Percentiles rank a stretch among this genome's conserved stretches.
phyloP scores from a whole-genome alignment of 2,888 invertebrate species.

The Cheilosia vernalis region DNA sequence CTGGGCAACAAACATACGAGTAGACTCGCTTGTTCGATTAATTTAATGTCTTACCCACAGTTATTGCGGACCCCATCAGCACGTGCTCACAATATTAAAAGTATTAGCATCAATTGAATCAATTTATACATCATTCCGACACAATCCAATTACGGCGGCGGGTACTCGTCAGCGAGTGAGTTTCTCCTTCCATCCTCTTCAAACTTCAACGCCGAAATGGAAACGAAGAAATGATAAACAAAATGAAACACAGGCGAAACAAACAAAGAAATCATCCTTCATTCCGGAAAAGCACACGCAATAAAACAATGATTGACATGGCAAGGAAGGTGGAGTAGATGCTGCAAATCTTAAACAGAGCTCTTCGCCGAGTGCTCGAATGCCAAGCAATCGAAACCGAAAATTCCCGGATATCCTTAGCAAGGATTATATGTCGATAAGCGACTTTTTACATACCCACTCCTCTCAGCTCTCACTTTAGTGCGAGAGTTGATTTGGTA shows the following conservation, averaged over 20 bases:
- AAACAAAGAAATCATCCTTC: slow-evolving; percentile 59
- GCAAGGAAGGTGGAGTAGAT: not conserved
- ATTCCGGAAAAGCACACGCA: slow-evolving; percentile 36
- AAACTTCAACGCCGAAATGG: slow-evolving; percentile 2
- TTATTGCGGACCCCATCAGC: slow-evolving; percentile 38
- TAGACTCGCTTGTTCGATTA: slow-evolving; percentile 39
- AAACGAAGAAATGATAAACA: slow-evolving; percentile 50
- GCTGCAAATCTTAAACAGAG: not conserved
- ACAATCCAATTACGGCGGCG: slow-evolving; percentile 61
- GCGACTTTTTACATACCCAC: slow-evolving; percentile 62
- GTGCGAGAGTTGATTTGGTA: slow-evolving; percentile 60
- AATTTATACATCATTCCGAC: slow-evolving; percentile 64
- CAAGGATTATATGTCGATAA: slow-evolving; percentile 65
- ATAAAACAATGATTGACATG: not conserved
- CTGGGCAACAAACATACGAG: slow-evolving; percentile 2
- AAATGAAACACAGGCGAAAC: slow-evolving; percentile 52
- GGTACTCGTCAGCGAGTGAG: slow-evolving; percentile 24
- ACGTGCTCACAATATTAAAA: slow-evolving; percentile 56
- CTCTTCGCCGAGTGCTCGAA: slow-evolving; percentile 27
- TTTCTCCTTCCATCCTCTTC: not conserved
- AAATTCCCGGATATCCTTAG: slow-evolving; percentile 55
- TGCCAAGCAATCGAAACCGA: slow-evolving; percentile 50
- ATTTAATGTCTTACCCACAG: slow-evolving; percentile 30
- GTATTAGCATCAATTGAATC: slow-evolving; percentile 62
- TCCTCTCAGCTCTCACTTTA: slow-evolving; percentile 5